Conservation (phyloP, 2,888 invertebrate species). For the Perithous albicinctus region DNA sequence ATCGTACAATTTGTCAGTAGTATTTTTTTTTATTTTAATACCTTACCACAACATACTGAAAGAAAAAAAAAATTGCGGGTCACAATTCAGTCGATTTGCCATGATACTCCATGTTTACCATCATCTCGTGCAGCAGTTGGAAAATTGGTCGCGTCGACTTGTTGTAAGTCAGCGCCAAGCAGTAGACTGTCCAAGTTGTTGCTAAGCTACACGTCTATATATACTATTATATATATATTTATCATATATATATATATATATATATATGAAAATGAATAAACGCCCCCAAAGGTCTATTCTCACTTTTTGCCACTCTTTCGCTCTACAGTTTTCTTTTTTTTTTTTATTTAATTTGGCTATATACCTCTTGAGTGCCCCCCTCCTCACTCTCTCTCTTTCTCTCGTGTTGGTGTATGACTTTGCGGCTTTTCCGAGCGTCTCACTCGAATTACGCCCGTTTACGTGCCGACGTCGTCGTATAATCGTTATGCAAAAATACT, state of each 20-base stretch:
- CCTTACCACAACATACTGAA: too few relatives aligned
- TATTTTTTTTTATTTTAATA: slow-evolving; percentile 24
- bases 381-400: background rate
- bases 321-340: slow-evolving; percentile 50
- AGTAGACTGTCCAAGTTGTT: slow-evolving; percentile 66
- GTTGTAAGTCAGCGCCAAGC: slow-evolving; percentile 56
- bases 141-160: slow-evolving; percentile 48
- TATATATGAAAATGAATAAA: slow-evolving; percentile 78
- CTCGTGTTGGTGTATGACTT: slow-evolving; percentile 9
- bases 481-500: slow-evolving; percentile 83
- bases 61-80: too few relatives aligned
- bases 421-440: slow-evolving; percentile 6
- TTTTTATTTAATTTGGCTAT: slow-evolving; percentile 59
- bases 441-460: slow-evolving; percentile 25
- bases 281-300: slow-evolving; percentile 69
- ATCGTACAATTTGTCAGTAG: too few relatives aligned
- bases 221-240: slow-evolving; percentile 57
- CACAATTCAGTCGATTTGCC: too few relatives aligned
- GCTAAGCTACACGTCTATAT: slow-evolving; percentile 45
- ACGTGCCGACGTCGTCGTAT: slow-evolving; percentile 56
- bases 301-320: slow-evolving; percentile 36
- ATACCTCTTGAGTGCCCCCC: slow-evolving; percentile 48
- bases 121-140: slow-evolving; percentile 56
- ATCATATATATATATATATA: slow-evolving; percentile 68
- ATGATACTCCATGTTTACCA: slow-evolving; percentile 34